Evolutionary conservation across 2,113 vertebrate species (phyloP).

Genomic region (Engraulis encrasicolus): DNA sequence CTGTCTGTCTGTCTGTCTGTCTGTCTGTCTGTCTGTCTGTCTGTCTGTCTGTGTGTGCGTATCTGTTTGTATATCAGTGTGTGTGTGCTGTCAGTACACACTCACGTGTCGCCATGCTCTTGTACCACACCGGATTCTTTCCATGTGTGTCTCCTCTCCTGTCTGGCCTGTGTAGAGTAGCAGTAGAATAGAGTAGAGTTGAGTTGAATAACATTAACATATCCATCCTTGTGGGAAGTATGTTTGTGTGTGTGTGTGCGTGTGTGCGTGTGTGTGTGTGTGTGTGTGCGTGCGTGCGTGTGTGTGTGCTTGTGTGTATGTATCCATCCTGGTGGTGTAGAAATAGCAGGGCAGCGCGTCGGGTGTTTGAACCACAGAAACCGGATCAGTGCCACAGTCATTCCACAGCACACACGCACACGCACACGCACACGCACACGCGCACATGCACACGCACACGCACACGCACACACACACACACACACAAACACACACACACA

Average conservation of each 20-base stretch:
- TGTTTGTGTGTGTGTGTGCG: no score
- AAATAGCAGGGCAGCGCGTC: constrained; percentile 2
- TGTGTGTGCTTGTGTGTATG: no score
- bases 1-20: no score
- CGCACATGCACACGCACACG: not conserved
- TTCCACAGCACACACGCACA: not conserved
- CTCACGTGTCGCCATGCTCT: not conserved
- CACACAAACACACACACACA: not conserved
- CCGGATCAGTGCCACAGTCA: not conserved
- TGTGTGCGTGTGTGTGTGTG: no score
- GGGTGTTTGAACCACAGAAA: constrained; percentile 1
- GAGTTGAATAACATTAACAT: no score
- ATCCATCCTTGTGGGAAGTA: no score
- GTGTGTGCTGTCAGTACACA: not conserved
- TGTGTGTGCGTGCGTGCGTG: no score
- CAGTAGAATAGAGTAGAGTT: no score
- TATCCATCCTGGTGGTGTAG: not conserved
- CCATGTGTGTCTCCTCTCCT: not conserved
- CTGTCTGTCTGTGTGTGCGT: not conserved
- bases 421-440: not conserved
- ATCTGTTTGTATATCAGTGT: no score
- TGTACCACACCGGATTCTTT: not conserved
- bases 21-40: not conserved
- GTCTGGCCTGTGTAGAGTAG: not conserved
- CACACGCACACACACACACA: not conserved